Evolutionary conservation across 1,140 invertebrate species (phyloP).

Genomic region (Brachionus angularis): DNA sequence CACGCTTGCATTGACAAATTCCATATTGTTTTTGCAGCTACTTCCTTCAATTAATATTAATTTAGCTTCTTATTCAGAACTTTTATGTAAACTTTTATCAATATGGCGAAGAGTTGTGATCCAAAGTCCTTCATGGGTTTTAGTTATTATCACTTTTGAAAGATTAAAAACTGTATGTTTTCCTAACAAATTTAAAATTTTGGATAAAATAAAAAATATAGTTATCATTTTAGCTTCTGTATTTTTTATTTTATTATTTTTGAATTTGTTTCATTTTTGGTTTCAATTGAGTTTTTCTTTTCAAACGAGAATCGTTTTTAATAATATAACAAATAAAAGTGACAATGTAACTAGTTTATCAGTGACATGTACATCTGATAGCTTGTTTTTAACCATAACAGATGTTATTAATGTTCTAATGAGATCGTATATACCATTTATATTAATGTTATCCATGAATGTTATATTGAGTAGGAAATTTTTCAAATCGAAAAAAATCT

Average conservation of each 20-base stretch:
- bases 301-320: background rate
- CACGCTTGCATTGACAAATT: background rate
- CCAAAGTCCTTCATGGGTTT: conserved; percentile 25
- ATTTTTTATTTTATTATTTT: background rate
- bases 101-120: conserved; percentile 1
- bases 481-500: conserved; percentile 25
- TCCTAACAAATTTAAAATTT: background rate
- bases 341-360: background rate
- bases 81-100: background rate
- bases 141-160: conserved; percentile 20
- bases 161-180: background rate
- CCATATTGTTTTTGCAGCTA: background rate
- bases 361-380: background rate
- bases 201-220: background rate
- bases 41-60: background rate
- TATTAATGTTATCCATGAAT: conserved; percentile 3
- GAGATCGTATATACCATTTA: conserved; percentile 16
- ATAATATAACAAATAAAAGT: background rate
- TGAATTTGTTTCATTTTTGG: conserved; percentile 10
- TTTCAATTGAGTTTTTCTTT: background rate
- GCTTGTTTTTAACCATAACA: background rate
- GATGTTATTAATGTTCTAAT: background rate
- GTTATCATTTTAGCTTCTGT: background rate
- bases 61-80: background rate
- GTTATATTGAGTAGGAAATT: background rate